Conservation (phyloP, 2,888 invertebrate genomes). For the Caradrina clavipalpis region DNA sequence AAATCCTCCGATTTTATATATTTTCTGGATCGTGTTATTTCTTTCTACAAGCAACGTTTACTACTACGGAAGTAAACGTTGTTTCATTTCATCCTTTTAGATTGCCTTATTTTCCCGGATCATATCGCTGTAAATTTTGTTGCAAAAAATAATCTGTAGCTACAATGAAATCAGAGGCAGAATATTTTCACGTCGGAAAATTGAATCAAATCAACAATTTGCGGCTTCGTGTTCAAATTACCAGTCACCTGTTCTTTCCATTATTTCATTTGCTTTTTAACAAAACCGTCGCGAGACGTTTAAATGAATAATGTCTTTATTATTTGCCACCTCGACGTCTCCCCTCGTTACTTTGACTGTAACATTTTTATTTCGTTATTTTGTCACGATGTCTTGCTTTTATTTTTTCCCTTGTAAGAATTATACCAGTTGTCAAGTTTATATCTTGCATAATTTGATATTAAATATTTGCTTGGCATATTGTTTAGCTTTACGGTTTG, state of each 20-base stretch:
- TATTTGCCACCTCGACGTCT: slow-evolving; percentile 33
- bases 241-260: slow-evolving; percentile 7
- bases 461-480: slow-evolving; percentile 11
- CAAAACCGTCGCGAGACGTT: not conserved
- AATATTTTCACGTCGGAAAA: slow-evolving; percentile 5
- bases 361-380: slow-evolving; percentile 42
- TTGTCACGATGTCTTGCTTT: slow-evolving; percentile 18
- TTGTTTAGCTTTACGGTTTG: not conserved
- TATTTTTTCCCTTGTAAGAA: slow-evolving; percentile 14
- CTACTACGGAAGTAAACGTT: not conserved
- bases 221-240: slow-evolving; percentile 21
- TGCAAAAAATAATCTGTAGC: not conserved
- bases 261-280: slow-evolving; percentile 17
- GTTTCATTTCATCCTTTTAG: not conserved
- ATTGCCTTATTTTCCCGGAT: slow-evolving; percentile 10
- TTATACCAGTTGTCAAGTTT: slow-evolving; percentile 19
- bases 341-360: slow-evolving; percentile 12
- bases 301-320: slow-evolving; percentile 31
- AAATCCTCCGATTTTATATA: not conserved
- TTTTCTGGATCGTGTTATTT: not conserved
- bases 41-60: slow-evolving; percentile 1
- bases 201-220: slow-evolving; percentile 14
- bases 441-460: slow-evolving; percentile 13
- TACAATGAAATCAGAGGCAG: not conserved
- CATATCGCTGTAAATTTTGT: not conserved